A percentile compares a stretch with the other conserved stretches of the same genome.
Conservation (phyloP, 2,797 vertebrate species). For the Gouania willdenowi region DNA sequence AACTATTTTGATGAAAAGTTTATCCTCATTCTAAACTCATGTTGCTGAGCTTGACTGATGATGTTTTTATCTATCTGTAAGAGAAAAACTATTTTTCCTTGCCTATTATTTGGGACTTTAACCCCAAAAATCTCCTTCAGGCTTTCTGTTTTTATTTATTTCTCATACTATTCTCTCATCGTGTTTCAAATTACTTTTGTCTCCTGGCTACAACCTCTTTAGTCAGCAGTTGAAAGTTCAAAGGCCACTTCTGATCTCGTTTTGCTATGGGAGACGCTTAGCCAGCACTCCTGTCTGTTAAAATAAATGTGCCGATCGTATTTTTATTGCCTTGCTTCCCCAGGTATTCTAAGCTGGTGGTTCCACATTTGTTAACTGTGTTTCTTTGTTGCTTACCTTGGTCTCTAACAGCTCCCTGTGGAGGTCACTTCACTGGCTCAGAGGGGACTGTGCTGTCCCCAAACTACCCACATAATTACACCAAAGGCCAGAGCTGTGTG, state of each 20-base stretch:
- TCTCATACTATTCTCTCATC: constrained; percentile 25
- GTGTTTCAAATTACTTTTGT: constrained; percentile 13
- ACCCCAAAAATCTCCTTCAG: constrained; percentile 10
- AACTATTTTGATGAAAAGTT: too few relatives aligned
- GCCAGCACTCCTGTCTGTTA: constrained; percentile 14
- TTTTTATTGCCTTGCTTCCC: constrained; percentile 34
- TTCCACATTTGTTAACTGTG: constrained; percentile 35
- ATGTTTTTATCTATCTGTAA: constrained; percentile 23
- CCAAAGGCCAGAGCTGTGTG: constrained; percentile 87
- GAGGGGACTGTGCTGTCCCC: constrained; percentile 96
- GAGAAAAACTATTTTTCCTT: constrained; percentile 13
- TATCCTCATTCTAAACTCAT: constrained; percentile 5
- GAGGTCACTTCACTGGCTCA: constrained; percentile 89
- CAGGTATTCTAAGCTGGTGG: constrained; percentile 20
- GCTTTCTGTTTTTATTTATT: background rate
- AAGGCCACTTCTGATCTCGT: constrained; percentile 23
- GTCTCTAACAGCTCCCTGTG: constrained; percentile 85
- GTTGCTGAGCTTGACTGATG: constrained; percentile 23
- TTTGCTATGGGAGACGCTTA: constrained; percentile 33
- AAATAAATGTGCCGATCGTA: constrained; percentile 31
- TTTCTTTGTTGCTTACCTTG: constrained; percentile 37
- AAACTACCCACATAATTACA: constrained; percentile 97
- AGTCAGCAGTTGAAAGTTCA: constrained; percentile 39
- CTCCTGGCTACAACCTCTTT: constrained; percentile 10
- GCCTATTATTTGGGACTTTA: constrained; percentile 2